Evolutionary conservation across 2,888 invertebrate species (phyloP).

Genomic region (Antheraea assamensis): DNA sequence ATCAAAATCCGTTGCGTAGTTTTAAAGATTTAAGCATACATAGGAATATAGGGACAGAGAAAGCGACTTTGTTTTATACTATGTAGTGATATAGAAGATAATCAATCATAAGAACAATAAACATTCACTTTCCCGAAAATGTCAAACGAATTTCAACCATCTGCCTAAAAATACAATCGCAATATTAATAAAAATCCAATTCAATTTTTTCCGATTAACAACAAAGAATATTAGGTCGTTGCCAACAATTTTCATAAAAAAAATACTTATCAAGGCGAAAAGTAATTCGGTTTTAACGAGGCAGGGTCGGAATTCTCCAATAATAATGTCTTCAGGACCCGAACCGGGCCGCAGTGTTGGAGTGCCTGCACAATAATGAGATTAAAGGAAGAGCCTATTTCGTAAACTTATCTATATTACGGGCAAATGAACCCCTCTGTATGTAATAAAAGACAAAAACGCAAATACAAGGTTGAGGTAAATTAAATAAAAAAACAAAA

Average conservation of each 20-base stretch:
- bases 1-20: no score
- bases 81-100: no score
- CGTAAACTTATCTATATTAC: constrained; percentile 57
- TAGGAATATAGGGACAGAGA: no score
- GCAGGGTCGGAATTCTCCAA: constrained; percentile 35
- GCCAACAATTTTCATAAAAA: constrained; percentile 39
- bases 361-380: constrained; percentile 56
- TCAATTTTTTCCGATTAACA: constrained; percentile 37
- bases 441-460: constrained; percentile 58
- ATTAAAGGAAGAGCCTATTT: constrained; percentile 52
- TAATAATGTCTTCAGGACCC: constrained; percentile 45
- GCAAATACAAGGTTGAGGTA: constrained; percentile 54
- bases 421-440: constrained; percentile 45
- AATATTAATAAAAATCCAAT: constrained; percentile 42
- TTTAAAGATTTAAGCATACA: no score
- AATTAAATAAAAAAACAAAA: constrained; percentile 66
- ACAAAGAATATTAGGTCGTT: constrained; percentile 33
- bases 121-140: not conserved
- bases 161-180: constrained; percentile 24
- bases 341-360: constrained; percentile 40
- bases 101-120: not conserved
- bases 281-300: constrained; percentile 43
- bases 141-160: constrained; percentile 37
- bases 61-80: no score
- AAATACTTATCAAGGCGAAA: constrained; percentile 42